Evolutionary conservation across 1,140 invertebrate genomes (phyloP), one percentile per base, ranked within the genome.

Genomic region (Himalopsyche phryganea): DNA sequence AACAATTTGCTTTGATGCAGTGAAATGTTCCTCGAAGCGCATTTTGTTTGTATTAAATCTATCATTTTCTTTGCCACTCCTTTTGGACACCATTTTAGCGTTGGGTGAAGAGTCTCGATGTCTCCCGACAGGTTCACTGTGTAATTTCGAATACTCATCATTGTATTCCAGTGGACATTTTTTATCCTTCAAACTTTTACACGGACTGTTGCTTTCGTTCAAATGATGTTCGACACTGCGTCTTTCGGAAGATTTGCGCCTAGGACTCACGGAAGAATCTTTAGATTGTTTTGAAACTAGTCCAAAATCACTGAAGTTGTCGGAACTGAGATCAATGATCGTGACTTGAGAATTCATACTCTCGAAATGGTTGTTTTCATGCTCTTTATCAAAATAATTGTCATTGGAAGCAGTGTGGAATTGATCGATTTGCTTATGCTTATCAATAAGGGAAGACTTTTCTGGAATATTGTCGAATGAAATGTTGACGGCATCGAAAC

Each of bases 331-430:
- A 44, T 60, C 61, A 10, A 64, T 64, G 17, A 64, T 58, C 2
- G 61, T 64, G 7, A 60, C 53, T 58, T 60, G 57, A 13, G 61
- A 64, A 47, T 64, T 64, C 58, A 64, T 60, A 33, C 58, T 64
- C 32, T 64, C 61, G 15, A 52, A 60, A 9, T 60, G 52, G 33
- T 63, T 59, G 41, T 41, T 53, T 17, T 51, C 36, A n/a, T n/a
- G n/a, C 23, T 28, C 23, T 28, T 9, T 3, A 9, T 28, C 23
- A 28, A 28, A 28, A 28, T 28, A 28, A 28, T 28, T 28, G 45
- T 51, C 51, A 4, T 58, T 49, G 36, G 36, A 44, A 58, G 2
- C 5, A 11, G 18, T 15, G 35, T 44, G 36, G 17, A 47, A 3
- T 15, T 47, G 17, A 1, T 47, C 45, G 6, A 14, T n/a, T 1